These are phyloP conservation scores for Ophiothrix spiculata DNA, from an alignment of 35 echinoderm and acorn worm species.

Conservation along the genomic window DNA sequence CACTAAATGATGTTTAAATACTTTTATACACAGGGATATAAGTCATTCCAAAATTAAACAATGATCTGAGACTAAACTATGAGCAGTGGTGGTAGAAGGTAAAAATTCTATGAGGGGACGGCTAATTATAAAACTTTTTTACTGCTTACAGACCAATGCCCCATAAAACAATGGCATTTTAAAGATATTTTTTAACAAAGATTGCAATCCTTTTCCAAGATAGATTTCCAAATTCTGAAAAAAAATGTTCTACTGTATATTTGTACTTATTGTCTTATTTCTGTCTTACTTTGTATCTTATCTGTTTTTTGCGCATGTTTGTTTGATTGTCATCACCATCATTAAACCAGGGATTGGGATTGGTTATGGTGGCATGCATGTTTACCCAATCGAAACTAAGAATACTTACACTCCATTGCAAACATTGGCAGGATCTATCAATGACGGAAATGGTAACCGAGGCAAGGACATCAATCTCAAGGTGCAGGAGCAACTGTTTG, in stretches of 20 bases:
- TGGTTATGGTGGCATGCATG: too few species aligned
- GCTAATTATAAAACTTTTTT: too few species aligned
- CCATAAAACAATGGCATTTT: too few species aligned
- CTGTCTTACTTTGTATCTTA: not conserved
- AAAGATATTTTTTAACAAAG: too few species aligned
- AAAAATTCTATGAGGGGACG: too few species aligned
- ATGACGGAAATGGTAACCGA: not conserved
- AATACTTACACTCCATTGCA: not conserved
- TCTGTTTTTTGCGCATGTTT: not conserved
- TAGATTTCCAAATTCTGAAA: not conserved
- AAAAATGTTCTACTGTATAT: not conserved
- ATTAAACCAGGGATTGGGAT: not conserved
- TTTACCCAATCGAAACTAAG: not conserved
- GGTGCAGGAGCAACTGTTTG: constrained; percentile 5
- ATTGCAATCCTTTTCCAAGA: too few species aligned
- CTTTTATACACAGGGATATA: too few species aligned
- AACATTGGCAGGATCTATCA: not conserved
- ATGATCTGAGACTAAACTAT: too few species aligned
- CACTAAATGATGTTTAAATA: too few species aligned
- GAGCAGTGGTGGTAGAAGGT: too few species aligned
- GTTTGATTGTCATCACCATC: not conserved
- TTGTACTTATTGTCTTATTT: not conserved
- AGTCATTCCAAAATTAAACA: too few species aligned
- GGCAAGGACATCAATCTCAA: not conserved
- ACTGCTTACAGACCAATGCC: too few species aligned